These are phyloP conservation scores for Drosophila trapezifrons DNA, from an alignment of 1,140 invertebrate species.

Conservation along the genomic window DNA sequence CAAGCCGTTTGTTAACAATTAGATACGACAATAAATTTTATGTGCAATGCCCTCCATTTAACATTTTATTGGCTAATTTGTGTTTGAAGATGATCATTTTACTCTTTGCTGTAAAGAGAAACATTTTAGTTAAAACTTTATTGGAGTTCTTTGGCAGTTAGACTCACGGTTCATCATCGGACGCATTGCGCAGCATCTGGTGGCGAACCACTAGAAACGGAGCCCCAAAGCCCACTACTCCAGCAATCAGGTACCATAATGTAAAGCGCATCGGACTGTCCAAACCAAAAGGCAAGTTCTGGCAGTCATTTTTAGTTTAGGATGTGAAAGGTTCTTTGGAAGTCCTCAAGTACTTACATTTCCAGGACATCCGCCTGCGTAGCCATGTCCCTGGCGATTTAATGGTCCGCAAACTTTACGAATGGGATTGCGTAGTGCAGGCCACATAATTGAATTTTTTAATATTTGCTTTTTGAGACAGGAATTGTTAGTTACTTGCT, in stretches of 20 bases:
- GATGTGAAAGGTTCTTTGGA: background rate
- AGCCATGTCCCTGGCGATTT: constrained; percentile 35
- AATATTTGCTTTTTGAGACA: constrained; percentile 1
- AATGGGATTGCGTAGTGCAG: constrained; percentile 23
- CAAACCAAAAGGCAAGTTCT: constrained; percentile 66
- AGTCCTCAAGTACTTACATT: constrained; percentile 26
- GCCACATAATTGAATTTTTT: constrained; percentile 52
- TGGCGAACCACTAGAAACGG: constrained; percentile 63
- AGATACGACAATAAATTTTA: constrained; percentile 61
- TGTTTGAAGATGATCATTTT: background rate
- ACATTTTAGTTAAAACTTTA: background rate
- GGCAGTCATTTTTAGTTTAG: background rate
- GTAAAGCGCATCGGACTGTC: constrained; percentile 62
- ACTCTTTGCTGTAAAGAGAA: constrained; percentile 13
- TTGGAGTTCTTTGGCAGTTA: too few species aligned
- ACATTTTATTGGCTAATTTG: constrained; percentile 22
- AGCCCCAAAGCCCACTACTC: constrained; percentile 57
- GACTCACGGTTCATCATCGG: constrained; percentile 34
- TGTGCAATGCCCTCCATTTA: constrained; percentile 55
- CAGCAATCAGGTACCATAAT: constrained; percentile 37
- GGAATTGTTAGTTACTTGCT: background rate
- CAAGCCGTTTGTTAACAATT: constrained; percentile 37
- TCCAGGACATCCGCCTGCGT: constrained; percentile 53
- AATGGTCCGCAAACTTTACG: constrained; percentile 23
- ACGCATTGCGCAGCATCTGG: constrained; percentile 56